Percentiles rank a stretch among this genome's conserved stretches.
Evolutionary conservation across 2,888 invertebrate species (phyloP).

Genomic region (Phortica okadai): DNA sequence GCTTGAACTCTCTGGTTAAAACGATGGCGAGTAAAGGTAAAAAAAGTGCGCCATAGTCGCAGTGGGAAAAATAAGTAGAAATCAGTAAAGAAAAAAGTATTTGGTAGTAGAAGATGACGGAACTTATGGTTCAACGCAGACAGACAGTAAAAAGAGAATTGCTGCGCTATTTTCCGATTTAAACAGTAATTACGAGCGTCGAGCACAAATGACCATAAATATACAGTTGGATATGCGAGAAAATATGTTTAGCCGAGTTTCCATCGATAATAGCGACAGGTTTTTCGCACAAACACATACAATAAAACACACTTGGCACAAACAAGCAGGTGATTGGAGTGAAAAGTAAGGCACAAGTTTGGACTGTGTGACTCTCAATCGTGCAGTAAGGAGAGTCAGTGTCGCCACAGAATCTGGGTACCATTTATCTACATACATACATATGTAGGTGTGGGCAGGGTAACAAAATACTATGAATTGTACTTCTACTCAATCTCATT

Average conservation of each 20-base stretch:
- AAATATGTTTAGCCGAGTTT: constrained; percentile 24
- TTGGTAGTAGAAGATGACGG: constrained; percentile 13
- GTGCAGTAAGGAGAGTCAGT: no score
- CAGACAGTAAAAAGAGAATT: constrained; percentile 10
- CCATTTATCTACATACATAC: no score
- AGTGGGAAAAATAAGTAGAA: neutral
- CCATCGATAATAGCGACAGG: constrained; percentile 14
- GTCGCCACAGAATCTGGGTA: no score
- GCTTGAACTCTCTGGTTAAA: neutral
- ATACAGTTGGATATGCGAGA: constrained; percentile 26
- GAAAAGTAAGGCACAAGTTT: constrained; percentile 6
- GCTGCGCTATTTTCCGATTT: constrained; percentile 19
- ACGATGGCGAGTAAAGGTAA: neutral
- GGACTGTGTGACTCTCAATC: no score
- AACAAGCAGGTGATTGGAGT: neutral
- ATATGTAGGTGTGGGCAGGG: no score
- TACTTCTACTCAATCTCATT: no score
- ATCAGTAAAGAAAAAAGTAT: neutral
- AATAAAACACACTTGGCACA: neutral
- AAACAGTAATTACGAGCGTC: constrained; percentile 3
- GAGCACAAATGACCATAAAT: constrained; percentile 23
- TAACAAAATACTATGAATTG: no score
- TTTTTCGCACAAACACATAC: neutral
- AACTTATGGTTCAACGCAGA: constrained; percentile 1
- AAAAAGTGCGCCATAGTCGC: neutral